Conservation (phyloP, 2,113 vertebrate genomes). For the Scytalopus superciliaris region DNA sequence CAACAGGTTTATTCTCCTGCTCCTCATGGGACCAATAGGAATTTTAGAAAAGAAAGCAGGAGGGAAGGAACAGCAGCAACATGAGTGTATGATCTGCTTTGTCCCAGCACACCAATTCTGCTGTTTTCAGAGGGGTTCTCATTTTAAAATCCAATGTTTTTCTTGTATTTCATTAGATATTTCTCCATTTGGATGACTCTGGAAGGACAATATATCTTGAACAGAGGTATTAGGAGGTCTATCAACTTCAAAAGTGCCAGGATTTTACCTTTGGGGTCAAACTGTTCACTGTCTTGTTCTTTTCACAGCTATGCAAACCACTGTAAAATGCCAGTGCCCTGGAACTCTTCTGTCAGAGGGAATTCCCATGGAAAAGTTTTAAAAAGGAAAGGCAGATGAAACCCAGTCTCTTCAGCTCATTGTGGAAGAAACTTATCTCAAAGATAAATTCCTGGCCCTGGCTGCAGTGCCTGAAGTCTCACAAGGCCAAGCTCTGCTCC, state of each 20-base stretch:
- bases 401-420: background rate
- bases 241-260: background rate
- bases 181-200: background rate
- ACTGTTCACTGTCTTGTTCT: background rate
- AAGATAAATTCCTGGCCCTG: background rate
- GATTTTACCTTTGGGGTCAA: background rate
- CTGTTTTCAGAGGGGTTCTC: background rate
- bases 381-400: background rate
- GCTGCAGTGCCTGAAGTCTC: background rate
- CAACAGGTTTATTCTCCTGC: conserved; percentile 62
- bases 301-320: background rate
- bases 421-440: background rate
- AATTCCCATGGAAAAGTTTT: background rate
- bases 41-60: conserved; percentile 61
- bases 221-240: background rate
- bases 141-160: background rate
- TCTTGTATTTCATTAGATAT: background rate
- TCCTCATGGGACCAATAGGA: conserved; percentile 59
- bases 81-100: background rate
- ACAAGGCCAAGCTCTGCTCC: background rate
- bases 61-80: conserved; percentile 46
- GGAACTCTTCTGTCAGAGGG: background rate
- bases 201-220: background rate
- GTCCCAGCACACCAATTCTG: background rate
- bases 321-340: background rate